Evolutionary conservation across 2,113 vertebrate species (phyloP), one percentile per base, ranked within the genome.

Genomic region (Gymnarchus niloticus): DNA sequence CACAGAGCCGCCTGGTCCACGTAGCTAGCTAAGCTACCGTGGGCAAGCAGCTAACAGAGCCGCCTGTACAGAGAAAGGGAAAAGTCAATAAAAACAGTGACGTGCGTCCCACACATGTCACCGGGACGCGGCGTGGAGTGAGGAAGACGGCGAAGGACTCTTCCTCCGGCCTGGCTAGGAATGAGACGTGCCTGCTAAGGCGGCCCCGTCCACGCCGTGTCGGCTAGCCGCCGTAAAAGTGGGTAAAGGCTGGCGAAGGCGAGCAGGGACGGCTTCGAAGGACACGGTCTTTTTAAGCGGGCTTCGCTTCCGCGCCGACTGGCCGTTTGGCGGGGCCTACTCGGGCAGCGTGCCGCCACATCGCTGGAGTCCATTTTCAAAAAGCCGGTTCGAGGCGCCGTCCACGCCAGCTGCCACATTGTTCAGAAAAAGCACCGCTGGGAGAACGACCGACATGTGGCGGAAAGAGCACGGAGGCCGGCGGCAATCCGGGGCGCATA

Each of bases 361-460:
- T 73, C 48, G 85, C 85, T 69, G 37, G 81, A 83, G 56, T 77
- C 85, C 83, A 25, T 41, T 88, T 88, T 85, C 87, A 90, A 91
- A 93, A 92, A 91, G 92, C 92, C 93, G 92, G 93, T 84, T 91
- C 51, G 61, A 80, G 19, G 86, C 87, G 86, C 78, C 28, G 49
- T 84, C 54, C 88, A 76, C 81, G 82, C 65, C 84, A 85, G 65
- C 49, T 77, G 28, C 37, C 87, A 89, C 88, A 86, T 85, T 89
- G 87, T 87, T 87, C 84, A 78, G n/a, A n/a, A n/a, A 85, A 84
- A 85, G 87, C 86, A 85, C 83, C 23, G 23, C 25, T 76, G 0
- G 56, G 37, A 89, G 56, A 77, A 56, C 84, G 21, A 7, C 52
- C 82, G 61, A 10, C 41, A 83, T 59, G 49, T 73, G 54, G 17